Conservation (phyloP, 2,797 vertebrate genomes). For the Acipenser ruthenus region DNA sequence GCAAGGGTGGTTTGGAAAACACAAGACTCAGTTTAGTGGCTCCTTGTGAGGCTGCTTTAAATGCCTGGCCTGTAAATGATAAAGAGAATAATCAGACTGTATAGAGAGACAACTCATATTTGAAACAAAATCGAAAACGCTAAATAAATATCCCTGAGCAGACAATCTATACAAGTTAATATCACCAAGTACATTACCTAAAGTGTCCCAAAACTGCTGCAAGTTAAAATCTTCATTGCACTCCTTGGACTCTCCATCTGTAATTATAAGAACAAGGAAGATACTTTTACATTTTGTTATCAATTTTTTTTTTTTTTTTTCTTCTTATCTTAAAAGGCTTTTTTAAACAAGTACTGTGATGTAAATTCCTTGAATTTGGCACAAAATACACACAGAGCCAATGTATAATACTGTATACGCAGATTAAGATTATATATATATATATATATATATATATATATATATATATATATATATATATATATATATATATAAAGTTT, state of each 20-base stretch:
- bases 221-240: slow-evolving; percentile 60
- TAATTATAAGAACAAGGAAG: slow-evolving; percentile 19
- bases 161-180: not conserved
- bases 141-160: too few species aligned
- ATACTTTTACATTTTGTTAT: too few species aligned
- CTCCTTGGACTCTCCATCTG: slow-evolving; percentile 73
- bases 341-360: too few species aligned
- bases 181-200: slow-evolving; percentile 50
- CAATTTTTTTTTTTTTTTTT: too few species aligned
- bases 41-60: slow-evolving; percentile 67
- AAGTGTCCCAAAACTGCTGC: slow-evolving; percentile 69
- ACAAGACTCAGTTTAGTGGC: slow-evolving; percentile 77
- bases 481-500: too few species aligned
- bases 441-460: too few species aligned
- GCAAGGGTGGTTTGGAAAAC: slow-evolving; percentile 64
- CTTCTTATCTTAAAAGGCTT: too few species aligned
- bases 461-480: too few species aligned
- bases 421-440: too few species aligned
- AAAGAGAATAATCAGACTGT: not conserved
- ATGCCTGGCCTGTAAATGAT: slow-evolving; percentile 59
- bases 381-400: too few species aligned
- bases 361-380: too few species aligned
- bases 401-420: too few species aligned
- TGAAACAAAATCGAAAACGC: not conserved
- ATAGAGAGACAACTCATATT: not conserved